phyloP scores from a whole-genome alignment of 2,797 vertebrate genomes.

The Centroberyx gerrardi region DNA sequence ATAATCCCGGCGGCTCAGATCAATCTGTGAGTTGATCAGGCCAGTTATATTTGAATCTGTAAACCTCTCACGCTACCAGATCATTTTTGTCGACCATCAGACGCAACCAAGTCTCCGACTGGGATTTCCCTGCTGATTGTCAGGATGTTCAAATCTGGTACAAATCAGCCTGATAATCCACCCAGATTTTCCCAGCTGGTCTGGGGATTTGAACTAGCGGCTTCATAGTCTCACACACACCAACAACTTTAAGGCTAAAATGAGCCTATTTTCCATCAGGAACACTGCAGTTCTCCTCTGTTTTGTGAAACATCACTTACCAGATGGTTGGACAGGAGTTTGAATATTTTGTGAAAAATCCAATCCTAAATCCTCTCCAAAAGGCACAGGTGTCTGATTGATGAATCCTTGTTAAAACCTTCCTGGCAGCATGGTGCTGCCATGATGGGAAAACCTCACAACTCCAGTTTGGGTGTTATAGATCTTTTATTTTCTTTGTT shows the following conservation, averaged over 20 bases:
- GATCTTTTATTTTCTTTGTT: too few species aligned
- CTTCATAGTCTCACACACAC: not conserved
- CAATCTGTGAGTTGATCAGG: too few species aligned
- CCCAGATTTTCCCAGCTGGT: not conserved
- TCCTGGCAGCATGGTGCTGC: constrained; percentile 8
- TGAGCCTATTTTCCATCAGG: not conserved
- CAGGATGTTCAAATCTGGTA: not conserved
- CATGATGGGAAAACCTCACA: not conserved
- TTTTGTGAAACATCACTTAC: not conserved
- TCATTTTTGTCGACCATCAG: not conserved
- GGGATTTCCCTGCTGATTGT: not conserved
- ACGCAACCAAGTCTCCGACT: not conserved
- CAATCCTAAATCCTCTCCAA: constrained; percentile 13
- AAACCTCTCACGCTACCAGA: too few species aligned
- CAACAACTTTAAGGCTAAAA: not conserved
- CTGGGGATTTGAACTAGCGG: not conserved
- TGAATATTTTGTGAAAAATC: constrained; percentile 19
- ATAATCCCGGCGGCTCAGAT: too few species aligned
- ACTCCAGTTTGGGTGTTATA: too few species aligned
- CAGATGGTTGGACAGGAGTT: constrained; percentile 26
- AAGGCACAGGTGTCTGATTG: constrained; percentile 31
- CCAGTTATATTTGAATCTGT: too few species aligned
- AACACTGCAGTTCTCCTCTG: not conserved
- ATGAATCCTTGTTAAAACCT: constrained; percentile 43
- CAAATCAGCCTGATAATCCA: not conserved